These are phyloP conservation scores for Sebastes alutus DNA, from an alignment of 2,797 vertebrate genomes.

Conservation along the genomic window DNA sequence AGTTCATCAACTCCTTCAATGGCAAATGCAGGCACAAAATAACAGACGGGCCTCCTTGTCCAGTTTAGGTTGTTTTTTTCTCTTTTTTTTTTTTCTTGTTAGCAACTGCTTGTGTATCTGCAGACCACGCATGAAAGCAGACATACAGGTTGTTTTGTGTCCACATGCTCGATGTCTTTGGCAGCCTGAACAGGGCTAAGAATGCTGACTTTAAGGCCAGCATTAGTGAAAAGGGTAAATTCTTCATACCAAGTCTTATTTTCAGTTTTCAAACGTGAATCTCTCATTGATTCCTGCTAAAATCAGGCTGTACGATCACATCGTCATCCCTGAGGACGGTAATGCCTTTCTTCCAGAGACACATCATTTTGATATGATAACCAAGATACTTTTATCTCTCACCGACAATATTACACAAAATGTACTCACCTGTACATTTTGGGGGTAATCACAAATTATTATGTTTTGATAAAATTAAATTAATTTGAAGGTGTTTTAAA, in stretches of 20 bases:
- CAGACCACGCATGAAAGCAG: slow-evolving; percentile 16
- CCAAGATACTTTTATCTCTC: not conserved
- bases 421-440: not conserved
- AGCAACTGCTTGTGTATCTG: slow-evolving; percentile 63
- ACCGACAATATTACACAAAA: not conserved
- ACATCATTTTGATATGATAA: not conserved
- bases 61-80: slow-evolving; percentile 49
- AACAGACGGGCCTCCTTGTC: slow-evolving; percentile 80
- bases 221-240: not conserved
- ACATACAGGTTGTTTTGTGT: slow-evolving; percentile 62
- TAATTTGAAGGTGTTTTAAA: not conserved
- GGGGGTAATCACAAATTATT: not conserved
- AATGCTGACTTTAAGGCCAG: not conserved
- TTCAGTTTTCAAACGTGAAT: not conserved
- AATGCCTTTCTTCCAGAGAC: not conserved
- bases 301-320: not conserved
- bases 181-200: not conserved
- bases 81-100: slow-evolving; percentile 51
- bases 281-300: not conserved
- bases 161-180: slow-evolving; percentile 16
- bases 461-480: not conserved
- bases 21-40: slow-evolving; percentile 84
- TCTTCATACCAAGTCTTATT: not conserved
- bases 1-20: slow-evolving; percentile 97
- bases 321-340: not conserved